A percentile compares a stretch with the other conserved stretches of the same genome.
These are phyloP conservation scores for Clanis bilineata DNA, from an alignment of 2,888 invertebrate species.

Conservation along the genomic window DNA sequence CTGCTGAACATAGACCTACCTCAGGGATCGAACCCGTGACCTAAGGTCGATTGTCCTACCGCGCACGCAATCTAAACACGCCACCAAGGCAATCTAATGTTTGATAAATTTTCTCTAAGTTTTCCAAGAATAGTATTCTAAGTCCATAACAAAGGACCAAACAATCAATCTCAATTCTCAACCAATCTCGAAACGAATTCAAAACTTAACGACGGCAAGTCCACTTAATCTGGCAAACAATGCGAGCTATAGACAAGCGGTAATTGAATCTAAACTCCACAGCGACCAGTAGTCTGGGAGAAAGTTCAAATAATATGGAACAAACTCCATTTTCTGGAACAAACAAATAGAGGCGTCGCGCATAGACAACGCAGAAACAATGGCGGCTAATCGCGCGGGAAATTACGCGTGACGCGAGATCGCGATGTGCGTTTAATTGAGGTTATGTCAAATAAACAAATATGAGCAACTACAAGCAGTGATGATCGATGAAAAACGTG, in stretches of 20 bases:
- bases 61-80: no score
- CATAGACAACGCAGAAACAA: slow-evolving; percentile 35
- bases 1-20: no score
- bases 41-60: no score
- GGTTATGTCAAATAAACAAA: neutral
- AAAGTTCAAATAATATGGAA: slow-evolving; percentile 59
- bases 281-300: slow-evolving; percentile 55
- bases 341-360: slow-evolving; percentile 26
- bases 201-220: neutral
- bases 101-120: no score
- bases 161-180: slow-evolving; percentile 4
- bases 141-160: neutral
- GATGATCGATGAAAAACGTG: slow-evolving; percentile 19
- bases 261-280: slow-evolving; percentile 51
- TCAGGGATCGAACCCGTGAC: no score
- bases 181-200: slow-evolving; percentile 7
- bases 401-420: slow-evolving; percentile 33
- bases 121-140: neutral
- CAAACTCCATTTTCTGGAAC: no score
- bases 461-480: neutral
- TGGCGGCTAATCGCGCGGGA: slow-evolving; percentile 36
- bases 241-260: slow-evolving; percentile 42
- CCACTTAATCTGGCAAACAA: slow-evolving; percentile 46
- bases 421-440: neutral
- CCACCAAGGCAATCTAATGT: no score